These are phyloP conservation scores for Pangasius krempfi DNA, from an alignment of 2,797 vertebrate genomes.

Conservation along the genomic window DNA sequence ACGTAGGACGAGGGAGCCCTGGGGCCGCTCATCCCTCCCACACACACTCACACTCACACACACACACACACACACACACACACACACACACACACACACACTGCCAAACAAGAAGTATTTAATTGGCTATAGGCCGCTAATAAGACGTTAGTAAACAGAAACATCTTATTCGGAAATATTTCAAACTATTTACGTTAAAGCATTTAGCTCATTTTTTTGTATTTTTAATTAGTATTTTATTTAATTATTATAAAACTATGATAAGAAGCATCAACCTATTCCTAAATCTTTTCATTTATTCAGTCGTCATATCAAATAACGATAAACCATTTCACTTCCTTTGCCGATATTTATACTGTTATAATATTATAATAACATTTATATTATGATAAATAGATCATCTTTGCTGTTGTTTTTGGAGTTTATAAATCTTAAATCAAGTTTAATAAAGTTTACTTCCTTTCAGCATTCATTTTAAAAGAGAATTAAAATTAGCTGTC, in stretches of 20 bases:
- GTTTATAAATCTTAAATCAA: not conserved
- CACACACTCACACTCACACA: slow-evolving; percentile 49
- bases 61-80: slow-evolving; percentile 42
- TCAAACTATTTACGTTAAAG: not conserved
- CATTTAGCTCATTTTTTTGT: not conserved
- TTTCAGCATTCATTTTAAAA: not conserved
- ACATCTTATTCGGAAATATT: not conserved
- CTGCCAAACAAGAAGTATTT: not conserved
- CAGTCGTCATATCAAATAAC: not conserved
- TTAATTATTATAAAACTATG: not conserved
- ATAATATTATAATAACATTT: not conserved
- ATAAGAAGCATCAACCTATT: not conserved
- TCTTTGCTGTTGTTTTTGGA: not conserved
- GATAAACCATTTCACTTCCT: not conserved
- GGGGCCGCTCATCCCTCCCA: slow-evolving; percentile 52
- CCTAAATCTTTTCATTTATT: not conserved
- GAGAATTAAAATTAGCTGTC: not conserved
- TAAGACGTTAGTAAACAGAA: not conserved
- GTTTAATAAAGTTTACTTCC: not conserved
- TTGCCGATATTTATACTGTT: not conserved
- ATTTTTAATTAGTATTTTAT: not conserved
- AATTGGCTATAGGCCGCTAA: not conserved
- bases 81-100: slow-evolving; percentile 46
- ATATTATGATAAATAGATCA: too few relatives aligned
- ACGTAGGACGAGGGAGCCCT: slow-evolving; percentile 58